Percentiles rank a stretch among this genome's conserved stretches.
Conservation (phyloP, 2,113 vertebrate genomes). For the Tupaia chinensis region DNA sequence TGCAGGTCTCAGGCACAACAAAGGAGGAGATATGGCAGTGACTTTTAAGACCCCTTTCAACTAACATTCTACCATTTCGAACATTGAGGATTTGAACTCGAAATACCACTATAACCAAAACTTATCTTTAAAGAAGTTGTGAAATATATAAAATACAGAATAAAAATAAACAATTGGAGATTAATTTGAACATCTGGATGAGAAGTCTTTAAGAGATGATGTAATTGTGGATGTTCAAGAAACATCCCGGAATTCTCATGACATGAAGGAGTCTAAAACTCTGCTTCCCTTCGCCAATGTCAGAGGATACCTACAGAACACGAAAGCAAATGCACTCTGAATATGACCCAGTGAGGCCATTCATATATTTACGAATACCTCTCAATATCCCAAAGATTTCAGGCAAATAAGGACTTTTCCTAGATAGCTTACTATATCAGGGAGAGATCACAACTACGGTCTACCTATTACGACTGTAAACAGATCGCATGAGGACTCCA, state of each 20-base stretch:
- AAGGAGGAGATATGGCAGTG: neutral
- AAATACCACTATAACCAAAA: neutral
- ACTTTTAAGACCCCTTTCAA: neutral
- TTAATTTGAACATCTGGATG: neutral
- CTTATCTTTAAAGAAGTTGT: neutral
- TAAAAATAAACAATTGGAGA: constrained; percentile 32
- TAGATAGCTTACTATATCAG: neutral
- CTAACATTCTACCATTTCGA: neutral
- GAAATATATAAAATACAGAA: neutral
- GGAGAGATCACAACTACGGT: neutral
- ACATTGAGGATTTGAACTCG: neutral
- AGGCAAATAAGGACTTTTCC: constrained; percentile 37
- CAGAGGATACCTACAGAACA: neutral
- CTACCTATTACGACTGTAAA: neutral
- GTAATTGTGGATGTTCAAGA: neutral
- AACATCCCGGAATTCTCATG: neutral
- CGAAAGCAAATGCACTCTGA: neutral
- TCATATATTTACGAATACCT: neutral
- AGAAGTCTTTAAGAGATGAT: constrained; percentile 7
- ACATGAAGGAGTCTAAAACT: neutral
- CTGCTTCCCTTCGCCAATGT: accelerated
- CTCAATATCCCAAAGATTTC: neutral
- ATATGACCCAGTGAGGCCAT: neutral
- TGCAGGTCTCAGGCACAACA: neutral
- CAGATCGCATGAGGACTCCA: neutral